A percentile compares a stretch with the other conserved stretches of the same genome.
Evolutionary conservation across 2,113 vertebrate genomes (phyloP).

Genomic region (Nothobranchius furzeri): DNA sequence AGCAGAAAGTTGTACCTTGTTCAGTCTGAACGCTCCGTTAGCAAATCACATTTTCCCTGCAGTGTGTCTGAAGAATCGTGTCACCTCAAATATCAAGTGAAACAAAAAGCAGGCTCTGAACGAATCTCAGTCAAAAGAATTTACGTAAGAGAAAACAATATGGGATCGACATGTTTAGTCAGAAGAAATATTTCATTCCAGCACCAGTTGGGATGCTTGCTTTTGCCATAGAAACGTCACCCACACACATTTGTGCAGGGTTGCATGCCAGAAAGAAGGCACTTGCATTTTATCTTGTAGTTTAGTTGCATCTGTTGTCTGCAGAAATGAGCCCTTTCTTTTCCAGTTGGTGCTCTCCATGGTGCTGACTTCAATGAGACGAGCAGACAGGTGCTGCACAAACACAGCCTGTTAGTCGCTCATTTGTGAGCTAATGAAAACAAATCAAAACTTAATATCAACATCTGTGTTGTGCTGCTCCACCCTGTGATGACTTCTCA

Average conservation of each 20-base stretch:
- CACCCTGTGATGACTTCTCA: constrained; percentile 22
- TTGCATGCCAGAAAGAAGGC: constrained; percentile 39
- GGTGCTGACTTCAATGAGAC: constrained; percentile 47
- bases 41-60: no score
- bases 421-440: not conserved
- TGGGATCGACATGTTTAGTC: no score
- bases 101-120: no score
- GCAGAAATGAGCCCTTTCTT: not conserved
- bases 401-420: constrained; percentile 11
- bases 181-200: no score
- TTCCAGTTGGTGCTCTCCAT: constrained; percentile 41
- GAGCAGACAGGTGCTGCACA: constrained; percentile 16
- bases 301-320: not conserved
- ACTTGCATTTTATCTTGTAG: not conserved
- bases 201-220: constrained; percentile 47
- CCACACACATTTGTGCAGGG: constrained; percentile 67
- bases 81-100: no score
- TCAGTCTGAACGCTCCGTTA: no score
- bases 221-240: constrained; percentile 73
- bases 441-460: constrained; percentile 18
- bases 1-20: no score
- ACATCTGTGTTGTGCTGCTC: constrained; percentile 7
- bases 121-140: no score
- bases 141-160: no score
- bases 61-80: no score